Base-by-base conservation (phyloP, 2,113 vertebrate genomes). In the Callospermophilus lateralis region DNA sequence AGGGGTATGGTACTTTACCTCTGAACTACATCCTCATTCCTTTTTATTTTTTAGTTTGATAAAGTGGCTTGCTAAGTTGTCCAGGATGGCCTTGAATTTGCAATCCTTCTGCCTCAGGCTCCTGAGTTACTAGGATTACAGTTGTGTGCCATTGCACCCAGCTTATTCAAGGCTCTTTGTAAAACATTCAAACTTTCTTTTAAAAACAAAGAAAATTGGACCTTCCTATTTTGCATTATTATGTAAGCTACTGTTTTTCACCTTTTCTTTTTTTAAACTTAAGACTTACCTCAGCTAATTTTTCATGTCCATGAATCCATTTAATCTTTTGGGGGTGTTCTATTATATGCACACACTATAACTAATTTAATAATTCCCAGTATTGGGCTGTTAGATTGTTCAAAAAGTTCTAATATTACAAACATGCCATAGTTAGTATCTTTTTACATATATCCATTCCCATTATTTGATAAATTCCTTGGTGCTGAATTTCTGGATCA, bases 381-480 rank as follows among this genome's bases (percentile, higher is more conserved):
- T 85, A 13, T 53, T 78, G 26, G 45, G 4, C 9, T 74, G 32
- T 83, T 92, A n/a, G 22, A 63, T 32, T 93, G 20, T 65, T 94
- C 45, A 67, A 96, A 94, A 83, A 67, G 7, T 6, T 73, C 83
- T 93, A 78, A 81, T 65, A 81, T 88, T 92, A 86, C 73, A 70
- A 95, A 74, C 15, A 53, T 80, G 30, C 2, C 42, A 6, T 79
- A 86, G 32, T 65, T 93, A 89, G 74, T 86, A 89, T 42, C 1
- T 94, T 89, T 96, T 55, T 34, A 63, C 30, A 91, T 76, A 11
- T 19, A 73, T 89, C 20, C 74, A 30, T 65, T 3, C n/a, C 30
- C 84, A 32, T 89, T 93, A 76, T 91, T 95, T 84, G 51, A 94
- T 92, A 87, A 92, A 89, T 90, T 92, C 32, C 20, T 76, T 80